Conservation (phyloP, 2,888 invertebrate genomes). For the Xylocampa areola region DNA sequence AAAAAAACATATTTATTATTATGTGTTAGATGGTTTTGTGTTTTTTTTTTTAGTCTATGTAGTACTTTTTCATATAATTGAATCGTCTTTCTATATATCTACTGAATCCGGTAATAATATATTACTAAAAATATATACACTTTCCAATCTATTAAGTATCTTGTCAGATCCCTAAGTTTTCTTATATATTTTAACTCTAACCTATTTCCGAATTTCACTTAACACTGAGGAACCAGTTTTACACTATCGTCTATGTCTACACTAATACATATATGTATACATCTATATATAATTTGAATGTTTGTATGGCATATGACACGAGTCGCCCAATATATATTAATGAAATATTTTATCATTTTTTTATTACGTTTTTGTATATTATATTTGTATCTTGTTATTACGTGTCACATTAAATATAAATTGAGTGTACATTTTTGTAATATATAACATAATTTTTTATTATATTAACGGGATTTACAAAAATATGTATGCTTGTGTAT, state of each 20-base stretch:
- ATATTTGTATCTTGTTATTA: too few relatives aligned
- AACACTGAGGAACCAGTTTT: constrained; percentile 66
- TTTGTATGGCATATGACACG: constrained; percentile 60
- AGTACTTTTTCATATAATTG: too few relatives aligned
- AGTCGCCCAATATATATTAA: not conserved
- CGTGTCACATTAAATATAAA: too few relatives aligned
- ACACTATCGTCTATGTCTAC: constrained; percentile 62
- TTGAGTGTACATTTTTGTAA: too few relatives aligned
- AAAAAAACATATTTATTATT: too few relatives aligned
- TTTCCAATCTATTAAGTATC: not conserved
- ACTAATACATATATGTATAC: constrained; percentile 59
- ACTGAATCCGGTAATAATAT: too few relatives aligned
- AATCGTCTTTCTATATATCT: too few relatives aligned
- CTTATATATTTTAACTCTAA: constrained; percentile 44
- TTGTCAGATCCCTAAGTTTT: constrained; percentile 40
- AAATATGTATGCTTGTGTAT: constrained; percentile 27
- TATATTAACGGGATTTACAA: too few relatives aligned
- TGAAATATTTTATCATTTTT: not conserved
- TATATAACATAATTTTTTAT: too few relatives aligned
- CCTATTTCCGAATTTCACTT: constrained; percentile 66
- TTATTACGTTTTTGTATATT: not conserved
- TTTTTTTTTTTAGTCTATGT: too few relatives aligned
- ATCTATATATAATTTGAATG: constrained; percentile 59
- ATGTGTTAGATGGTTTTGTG: too few relatives aligned
- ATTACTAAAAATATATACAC: too few relatives aligned